Base-by-base conservation (phyloP, 2,888 invertebrate genomes). In the Drosophila fungiperda region DNA sequence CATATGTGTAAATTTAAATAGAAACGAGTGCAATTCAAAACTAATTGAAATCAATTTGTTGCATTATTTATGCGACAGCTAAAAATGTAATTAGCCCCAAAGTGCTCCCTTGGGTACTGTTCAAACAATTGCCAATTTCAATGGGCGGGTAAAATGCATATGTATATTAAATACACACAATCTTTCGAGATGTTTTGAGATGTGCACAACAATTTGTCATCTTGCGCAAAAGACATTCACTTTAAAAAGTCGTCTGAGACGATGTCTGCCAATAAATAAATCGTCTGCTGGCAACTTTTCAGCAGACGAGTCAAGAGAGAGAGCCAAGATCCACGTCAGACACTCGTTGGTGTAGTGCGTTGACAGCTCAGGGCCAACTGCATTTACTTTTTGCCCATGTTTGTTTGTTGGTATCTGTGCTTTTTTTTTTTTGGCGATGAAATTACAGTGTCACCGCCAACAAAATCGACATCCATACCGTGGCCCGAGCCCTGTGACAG, bases 341-440 rank as follows among this genome's bases (percentile, higher is more conserved):
- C 38, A 57, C 55, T 49, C 36, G 54, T 36, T 54, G 54, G 50
- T 57, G 50, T 57, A 54, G 61, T 72, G 67, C 68, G 85, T 71
- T 86, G 85, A 88, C 85, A 88, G 87, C 84, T 86, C 85, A 86
- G 89, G 85, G 85, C 87, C 85, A 88, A 86, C 85, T 86, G 89
- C 85, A 86, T 86, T 86, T 88, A 86, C 89, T 88, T 86, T 84
- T 82, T 69, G 65, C 57, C 50, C 55, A 68, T 60, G 36, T 60
- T 69, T 60, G 29, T 29, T 63, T 59, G 7, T 54, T 35, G 17
- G 8, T 29, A 9, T 45, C n/a, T 26, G 29, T 20, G 20, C 68
- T 57, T 17, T 68, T 63, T 59, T 68, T 65, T 78, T 82, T 83
- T 74, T 50, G 82, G 87, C 75, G 87, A 86, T 88, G 82, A 82